Conservation (phyloP, 92 coral and sea anemone species). For the Plumapathes pennacea region DNA sequence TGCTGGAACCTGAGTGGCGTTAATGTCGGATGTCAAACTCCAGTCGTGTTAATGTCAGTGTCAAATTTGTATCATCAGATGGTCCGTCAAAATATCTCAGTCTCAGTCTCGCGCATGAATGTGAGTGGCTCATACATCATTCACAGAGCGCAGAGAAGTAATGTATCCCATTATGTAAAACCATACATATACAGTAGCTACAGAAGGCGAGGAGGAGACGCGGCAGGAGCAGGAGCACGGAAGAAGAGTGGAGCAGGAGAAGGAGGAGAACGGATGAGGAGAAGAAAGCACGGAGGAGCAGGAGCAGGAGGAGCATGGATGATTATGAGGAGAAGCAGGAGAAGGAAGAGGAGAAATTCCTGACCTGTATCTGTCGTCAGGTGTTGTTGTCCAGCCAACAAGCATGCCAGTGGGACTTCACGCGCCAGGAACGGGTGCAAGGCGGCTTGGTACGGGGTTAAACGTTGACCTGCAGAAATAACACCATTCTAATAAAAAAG, state of each 20-base stretch:
- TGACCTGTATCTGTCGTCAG: conserved; percentile 31
- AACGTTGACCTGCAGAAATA: conserved; percentile 41
- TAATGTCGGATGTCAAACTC: not conserved
- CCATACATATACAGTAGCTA: too few species aligned
- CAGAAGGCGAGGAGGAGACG: too few species aligned
- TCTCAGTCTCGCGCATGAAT: too few species aligned
- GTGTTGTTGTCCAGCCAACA: conserved; percentile 20
- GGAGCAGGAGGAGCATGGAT: not conserved
- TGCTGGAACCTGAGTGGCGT: too few species aligned
- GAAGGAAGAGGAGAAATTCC: not conserved
- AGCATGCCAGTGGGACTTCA: conserved; percentile 44
- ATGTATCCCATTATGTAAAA: too few species aligned
- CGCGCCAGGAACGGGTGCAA: conserved; percentile 69
- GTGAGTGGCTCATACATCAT: too few species aligned
- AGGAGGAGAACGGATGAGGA: too few species aligned
- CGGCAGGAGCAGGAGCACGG: too few species aligned
- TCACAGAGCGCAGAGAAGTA: too few species aligned
- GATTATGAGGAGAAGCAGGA: not conserved
- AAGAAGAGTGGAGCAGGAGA: too few species aligned
- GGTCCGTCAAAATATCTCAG: not conserved
- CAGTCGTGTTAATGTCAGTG: not conserved
- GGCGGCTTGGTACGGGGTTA: conserved; percentile 67
- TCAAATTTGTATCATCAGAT: not conserved
- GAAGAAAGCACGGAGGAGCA: too few species aligned
- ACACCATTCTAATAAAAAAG: not conserved